These are phyloP conservation scores for Platycnemis pennipes DNA, from an alignment of 2,888 invertebrate species.

Conservation along the genomic window DNA sequence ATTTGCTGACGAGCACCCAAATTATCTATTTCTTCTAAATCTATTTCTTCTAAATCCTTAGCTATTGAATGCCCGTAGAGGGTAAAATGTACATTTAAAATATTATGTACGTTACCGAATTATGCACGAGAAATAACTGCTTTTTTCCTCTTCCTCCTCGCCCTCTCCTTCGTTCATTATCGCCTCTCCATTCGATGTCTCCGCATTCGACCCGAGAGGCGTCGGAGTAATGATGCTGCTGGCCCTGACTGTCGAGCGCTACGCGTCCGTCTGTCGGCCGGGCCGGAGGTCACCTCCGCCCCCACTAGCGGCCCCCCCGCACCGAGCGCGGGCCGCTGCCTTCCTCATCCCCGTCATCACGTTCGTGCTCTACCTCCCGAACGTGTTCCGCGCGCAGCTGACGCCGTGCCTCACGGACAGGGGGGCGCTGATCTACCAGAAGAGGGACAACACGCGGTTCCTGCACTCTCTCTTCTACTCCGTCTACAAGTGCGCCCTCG, in stretches of 20 bases:
- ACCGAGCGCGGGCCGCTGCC: conserved; percentile 82
- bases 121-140: too few relatives aligned
- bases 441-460: conserved; percentile 80
- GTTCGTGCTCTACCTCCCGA: conserved; percentile 86
- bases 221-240: conserved; percentile 89
- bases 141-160: background rate
- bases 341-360: conserved; percentile 84
- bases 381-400: conserved; percentile 83
- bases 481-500: conserved; percentile 84
- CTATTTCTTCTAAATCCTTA: too few relatives aligned
- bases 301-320: conserved; percentile 84
- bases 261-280: conserved; percentile 88
- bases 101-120: too few relatives aligned
- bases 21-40: too few relatives aligned
- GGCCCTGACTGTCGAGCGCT: conserved; percentile 87
- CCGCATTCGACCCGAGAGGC: conserved; percentile 77
- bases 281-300: conserved; percentile 81
- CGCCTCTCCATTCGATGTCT: background rate
- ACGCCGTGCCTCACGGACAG: conserved; percentile 79
- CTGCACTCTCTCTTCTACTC: conserved; percentile 81
- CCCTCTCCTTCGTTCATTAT: background rate
- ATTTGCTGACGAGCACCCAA: too few relatives aligned
- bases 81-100: too few relatives aligned
- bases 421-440: conserved; percentile 82
- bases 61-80: too few relatives aligned